These are phyloP conservation scores for Canis aureus DNA, from an alignment of 2,113 vertebrate species.

Conservation along the genomic window DNA sequence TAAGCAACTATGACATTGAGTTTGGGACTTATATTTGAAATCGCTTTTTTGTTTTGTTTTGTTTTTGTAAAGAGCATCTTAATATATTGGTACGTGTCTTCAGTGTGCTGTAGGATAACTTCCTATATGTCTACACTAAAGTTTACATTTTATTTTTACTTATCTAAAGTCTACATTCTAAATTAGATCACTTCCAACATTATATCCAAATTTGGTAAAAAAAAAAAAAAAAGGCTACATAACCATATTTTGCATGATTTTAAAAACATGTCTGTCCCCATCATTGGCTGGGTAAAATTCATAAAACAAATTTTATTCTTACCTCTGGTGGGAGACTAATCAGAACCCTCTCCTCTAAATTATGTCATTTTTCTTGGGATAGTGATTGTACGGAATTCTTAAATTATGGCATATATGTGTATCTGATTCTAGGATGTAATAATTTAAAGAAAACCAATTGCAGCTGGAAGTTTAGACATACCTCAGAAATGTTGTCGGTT, in stretches of 20 bases:
- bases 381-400: not conserved
- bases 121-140: not conserved
- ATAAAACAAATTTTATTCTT: constrained; percentile 52
- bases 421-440: not conserved
- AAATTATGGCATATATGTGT: not conserved
- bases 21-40: constrained; percentile 33
- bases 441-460: constrained; percentile 11
- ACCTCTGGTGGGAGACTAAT: not conserved
- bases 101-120: not conserved
- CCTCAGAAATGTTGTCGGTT: not conserved
- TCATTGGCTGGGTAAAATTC: constrained; percentile 53
- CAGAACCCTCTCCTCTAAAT: constrained; percentile 29
- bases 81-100: not conserved
- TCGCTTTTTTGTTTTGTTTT: not conserved
- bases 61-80: not conserved
- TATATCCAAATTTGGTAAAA: constrained; percentile 6
- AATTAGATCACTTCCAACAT: not conserved
- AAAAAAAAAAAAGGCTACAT: not conserved
- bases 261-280: not conserved
- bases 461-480: not conserved
- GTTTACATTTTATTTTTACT: not conserved
- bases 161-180: not conserved
- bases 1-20: not conserved
- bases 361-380: not conserved
- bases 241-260: constrained; percentile 2